These are phyloP conservation scores for Asobara japonica DNA, from an alignment of 1,140 invertebrate genomes.

Conservation along the genomic window DNA sequence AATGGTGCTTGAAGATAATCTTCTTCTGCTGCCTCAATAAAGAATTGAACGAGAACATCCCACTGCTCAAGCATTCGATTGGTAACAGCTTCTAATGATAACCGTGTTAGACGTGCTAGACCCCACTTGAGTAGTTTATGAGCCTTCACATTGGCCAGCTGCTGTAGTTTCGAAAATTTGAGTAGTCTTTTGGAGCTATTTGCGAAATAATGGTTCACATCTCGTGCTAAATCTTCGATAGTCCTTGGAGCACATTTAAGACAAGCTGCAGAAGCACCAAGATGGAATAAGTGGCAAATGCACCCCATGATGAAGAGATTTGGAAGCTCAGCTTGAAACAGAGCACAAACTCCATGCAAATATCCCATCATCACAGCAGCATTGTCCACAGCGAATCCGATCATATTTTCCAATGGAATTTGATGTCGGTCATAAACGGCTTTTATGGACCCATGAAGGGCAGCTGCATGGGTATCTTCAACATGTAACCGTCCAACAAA, in stretches of 20 bases:
- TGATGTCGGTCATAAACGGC: constrained; percentile 48
- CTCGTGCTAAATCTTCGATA: constrained; percentile 34
- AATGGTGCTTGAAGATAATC: constrained; percentile 5
- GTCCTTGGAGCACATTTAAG: constrained; percentile 44
- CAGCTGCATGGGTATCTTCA: constrained; percentile 43
- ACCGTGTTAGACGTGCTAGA: constrained; percentile 39
- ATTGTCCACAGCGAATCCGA: constrained; percentile 58
- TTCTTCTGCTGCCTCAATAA: neutral
- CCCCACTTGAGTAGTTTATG: too few relatives aligned
- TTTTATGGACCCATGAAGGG: constrained; percentile 39
- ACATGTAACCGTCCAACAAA: constrained; percentile 27
- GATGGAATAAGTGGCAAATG: constrained; percentile 53
- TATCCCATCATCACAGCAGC: constrained; percentile 55
- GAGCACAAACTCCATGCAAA: constrained; percentile 48
- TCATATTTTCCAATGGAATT: constrained; percentile 53
- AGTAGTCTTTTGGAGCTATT: too few relatives aligned
- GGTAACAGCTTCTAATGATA: neutral
- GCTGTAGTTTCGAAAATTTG: too few relatives aligned
- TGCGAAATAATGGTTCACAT: constrained; percentile 18
- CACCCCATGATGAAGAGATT: constrained; percentile 50
- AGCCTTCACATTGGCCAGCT: too few relatives aligned
- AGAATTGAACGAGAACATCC: neutral
- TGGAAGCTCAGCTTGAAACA: constrained; percentile 45
- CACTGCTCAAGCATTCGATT: neutral
- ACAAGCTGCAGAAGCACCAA: constrained; percentile 55